Percentiles rank a stretch among this genome's conserved stretches.
Evolutionary conservation across 2,113 vertebrate species (phyloP).

Genomic region (Sclerurus mexicanus): DNA sequence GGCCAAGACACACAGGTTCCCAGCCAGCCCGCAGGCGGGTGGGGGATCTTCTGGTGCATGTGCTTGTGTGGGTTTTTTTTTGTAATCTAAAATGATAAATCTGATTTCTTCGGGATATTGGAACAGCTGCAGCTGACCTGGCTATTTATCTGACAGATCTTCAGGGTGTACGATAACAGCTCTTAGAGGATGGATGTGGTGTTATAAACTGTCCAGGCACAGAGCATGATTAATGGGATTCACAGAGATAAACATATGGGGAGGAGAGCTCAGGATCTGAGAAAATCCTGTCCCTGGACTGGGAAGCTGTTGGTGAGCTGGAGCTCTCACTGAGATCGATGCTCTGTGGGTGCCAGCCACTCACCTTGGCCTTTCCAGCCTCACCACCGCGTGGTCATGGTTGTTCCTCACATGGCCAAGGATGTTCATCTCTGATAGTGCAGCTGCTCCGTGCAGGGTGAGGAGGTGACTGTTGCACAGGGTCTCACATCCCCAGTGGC

Average conservation of each 20-base stretch:
- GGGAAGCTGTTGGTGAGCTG: not conserved
- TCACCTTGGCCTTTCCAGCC: not conserved
- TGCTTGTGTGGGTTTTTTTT: not conserved
- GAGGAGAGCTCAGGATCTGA: conserved; percentile 21
- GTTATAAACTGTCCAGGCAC: conserved; percentile 38
- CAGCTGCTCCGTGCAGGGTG: not conserved
- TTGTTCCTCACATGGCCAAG: fast-evolving
- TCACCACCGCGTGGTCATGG: fast-evolving
- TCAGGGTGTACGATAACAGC: conserved; percentile 32
- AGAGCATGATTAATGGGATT: conserved; percentile 52
- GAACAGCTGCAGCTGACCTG: conserved; percentile 61
- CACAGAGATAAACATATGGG: conserved; percentile 47
- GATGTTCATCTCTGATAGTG: not conserved
- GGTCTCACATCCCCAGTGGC: fast-evolving
- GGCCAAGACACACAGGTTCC: conserved; percentile 59
- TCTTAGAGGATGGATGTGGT: conserved; percentile 61
- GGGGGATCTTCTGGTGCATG: not conserved
- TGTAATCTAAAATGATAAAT: conserved; percentile 52
- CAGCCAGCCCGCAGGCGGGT: not conserved
- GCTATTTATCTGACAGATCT: conserved; percentile 54
- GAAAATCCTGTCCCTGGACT: not conserved
- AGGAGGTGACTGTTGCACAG: not conserved
- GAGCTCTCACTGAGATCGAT: not conserved
- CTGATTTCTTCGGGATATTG: conserved; percentile 58
- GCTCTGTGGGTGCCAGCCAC: not conserved